phyloP scores from a whole-genome alignment of 2,888 invertebrate species.

The Iselma pallidipennis region DNA sequence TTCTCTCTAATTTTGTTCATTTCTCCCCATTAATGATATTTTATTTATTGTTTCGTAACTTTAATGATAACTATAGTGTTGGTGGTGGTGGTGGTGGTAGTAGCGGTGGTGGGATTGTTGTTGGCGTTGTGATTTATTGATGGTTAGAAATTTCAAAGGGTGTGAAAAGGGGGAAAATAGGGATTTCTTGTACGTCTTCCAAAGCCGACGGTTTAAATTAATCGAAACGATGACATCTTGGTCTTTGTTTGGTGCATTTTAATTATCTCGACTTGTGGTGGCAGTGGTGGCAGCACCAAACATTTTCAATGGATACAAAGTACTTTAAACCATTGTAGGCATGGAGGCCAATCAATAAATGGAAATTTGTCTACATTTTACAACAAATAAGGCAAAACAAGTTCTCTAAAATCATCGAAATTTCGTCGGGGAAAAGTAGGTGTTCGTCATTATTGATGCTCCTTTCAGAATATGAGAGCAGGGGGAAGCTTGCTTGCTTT shows the following conservation, averaged over 20 bases:
- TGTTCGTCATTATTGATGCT: too few species aligned
- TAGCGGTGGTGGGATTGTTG: background rate
- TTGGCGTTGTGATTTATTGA: background rate
- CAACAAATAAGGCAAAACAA: too few species aligned
- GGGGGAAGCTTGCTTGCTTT: too few species aligned
- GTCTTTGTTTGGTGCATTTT: background rate
- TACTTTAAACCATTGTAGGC: too few species aligned
- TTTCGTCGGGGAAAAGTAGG: too few species aligned
- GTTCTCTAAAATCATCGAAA: too few species aligned
- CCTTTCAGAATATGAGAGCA: too few species aligned
- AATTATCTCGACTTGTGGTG: background rate
- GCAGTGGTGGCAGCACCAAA: too few species aligned
- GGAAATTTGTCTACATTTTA: too few species aligned
- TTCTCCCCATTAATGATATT: background rate
- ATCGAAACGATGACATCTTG: background rate
- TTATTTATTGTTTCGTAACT: background rate
- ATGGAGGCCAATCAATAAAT: too few species aligned
- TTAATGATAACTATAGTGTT: background rate
- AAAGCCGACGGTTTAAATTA: background rate
- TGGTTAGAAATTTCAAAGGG: background rate
- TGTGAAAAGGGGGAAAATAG: background rate
- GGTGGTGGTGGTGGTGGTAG: background rate
- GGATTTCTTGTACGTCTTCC: background rate
- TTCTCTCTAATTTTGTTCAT: too few species aligned
- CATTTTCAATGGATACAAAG: too few species aligned